Percentiles rank a stretch among this genome's conserved stretches.
phyloP scores from a whole-genome alignment of 2,113 vertebrate species.

The Athene noctua region DNA sequence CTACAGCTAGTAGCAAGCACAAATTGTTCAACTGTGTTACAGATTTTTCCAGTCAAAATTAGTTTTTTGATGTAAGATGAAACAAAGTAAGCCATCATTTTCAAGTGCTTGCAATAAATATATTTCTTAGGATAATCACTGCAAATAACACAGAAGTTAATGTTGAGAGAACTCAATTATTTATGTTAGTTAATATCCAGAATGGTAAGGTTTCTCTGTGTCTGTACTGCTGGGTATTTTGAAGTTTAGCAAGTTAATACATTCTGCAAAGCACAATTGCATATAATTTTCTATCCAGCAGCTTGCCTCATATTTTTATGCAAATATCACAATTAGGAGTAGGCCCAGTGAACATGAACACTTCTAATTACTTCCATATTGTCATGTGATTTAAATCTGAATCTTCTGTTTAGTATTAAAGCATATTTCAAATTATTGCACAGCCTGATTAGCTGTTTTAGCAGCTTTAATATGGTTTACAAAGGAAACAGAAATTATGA shows the following conservation, averaged over 20 bases:
- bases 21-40: neutral
- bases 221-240: neutral
- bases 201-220: neutral
- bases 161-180: neutral
- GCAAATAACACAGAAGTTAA: neutral
- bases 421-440: neutral
- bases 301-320: constrained; percentile 10
- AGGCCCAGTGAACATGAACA: neutral
- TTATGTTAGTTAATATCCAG: neutral
- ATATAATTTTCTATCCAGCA: neutral
- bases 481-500: neutral
- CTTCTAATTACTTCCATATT: neutral
- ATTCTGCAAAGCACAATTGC: neutral
- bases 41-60: neutral
- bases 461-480: neutral
- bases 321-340: constrained; percentile 15
- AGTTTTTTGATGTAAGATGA: neutral
- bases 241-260: neutral
- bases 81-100: neutral
- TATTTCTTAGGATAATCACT: neutral
- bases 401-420: neutral
- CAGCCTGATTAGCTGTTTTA: neutral
- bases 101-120: neutral
- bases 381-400: constrained; percentile 4
- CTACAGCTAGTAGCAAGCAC: neutral